Evolutionary conservation across 2,888 invertebrate genomes (phyloP), one percentile per base, ranked within the genome.

Genomic region (Leucoma salicis): DNA sequence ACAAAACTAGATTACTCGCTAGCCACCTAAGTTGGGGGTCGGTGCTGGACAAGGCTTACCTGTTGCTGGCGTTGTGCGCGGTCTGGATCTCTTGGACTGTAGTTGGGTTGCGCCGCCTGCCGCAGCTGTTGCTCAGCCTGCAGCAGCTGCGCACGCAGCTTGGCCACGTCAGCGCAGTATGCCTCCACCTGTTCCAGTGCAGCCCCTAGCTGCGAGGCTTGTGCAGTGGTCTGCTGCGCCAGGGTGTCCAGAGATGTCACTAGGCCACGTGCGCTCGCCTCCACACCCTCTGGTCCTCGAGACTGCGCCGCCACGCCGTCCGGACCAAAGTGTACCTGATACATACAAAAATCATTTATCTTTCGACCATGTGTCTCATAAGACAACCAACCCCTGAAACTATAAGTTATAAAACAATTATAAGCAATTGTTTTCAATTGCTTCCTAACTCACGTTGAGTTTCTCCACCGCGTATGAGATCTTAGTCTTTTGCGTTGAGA

Each of bases 401-500:
- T 27, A 39, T 24, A 14, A 25, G n/a, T 3, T 21, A 39, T 13
- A 14, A 5, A 2, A 8, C 10, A 16, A 39, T n/a, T n/a, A n/a
- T n/a, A n/a, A 13, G 25, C 12, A n/a, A 0, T 10, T 7, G n/a
- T 27, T 27, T 18, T 31, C 27, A 18, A n/a, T 6, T 4, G 29
- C 27, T 12, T 31, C 37, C 14, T 27, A 13, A 88, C 90, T 91
- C 88, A 95, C 95, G 91, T 96, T 95, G 56, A 97, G 91, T 83
- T 97, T 97, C 82, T 97, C 97, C 64, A 97, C 94, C 40, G 97
- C 95, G 70, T 97, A 92, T 29, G 94, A 92, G 62, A 97, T 94
- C 85, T 97, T 97, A 1, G 96, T 96, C 78, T 95, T 95, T 79
- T 97, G 97, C 57, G 96, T 96, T 52, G 95, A 93, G 43, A 96